phyloP scores from a whole-genome alignment of 2,113 vertebrate genomes.

The Aegypius monachus region DNA sequence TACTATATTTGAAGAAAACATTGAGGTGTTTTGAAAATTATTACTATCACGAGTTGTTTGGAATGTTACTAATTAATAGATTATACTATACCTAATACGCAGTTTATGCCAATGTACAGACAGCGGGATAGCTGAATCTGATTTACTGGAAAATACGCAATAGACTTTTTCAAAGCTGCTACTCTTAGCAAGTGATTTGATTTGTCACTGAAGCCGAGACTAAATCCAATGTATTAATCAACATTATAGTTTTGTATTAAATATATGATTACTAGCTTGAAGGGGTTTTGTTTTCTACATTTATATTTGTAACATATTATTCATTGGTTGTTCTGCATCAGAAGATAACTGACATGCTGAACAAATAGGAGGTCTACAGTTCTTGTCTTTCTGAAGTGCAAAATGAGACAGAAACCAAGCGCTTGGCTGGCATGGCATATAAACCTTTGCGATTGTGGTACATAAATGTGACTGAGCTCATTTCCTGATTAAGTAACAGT shows the following conservation, averaged over 20 bases:
- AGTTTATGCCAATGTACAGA: neutral
- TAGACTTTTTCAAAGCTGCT: neutral
- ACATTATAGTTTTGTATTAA: neutral
- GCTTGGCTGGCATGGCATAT: neutral
- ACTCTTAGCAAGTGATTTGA: neutral
- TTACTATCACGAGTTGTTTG: neutral
- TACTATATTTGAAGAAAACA: neutral
- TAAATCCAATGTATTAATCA: neutral
- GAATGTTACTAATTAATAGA: neutral
- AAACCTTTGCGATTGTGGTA: neutral
- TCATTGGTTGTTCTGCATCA: neutral
- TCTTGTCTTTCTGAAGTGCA: neutral
- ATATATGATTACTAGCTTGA: neutral
- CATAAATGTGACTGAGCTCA: neutral
- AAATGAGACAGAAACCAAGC: neutral
- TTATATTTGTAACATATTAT: neutral
- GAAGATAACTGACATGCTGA: neutral
- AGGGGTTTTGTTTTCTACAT: neutral
- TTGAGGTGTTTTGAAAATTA: neutral
- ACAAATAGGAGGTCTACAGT: neutral
- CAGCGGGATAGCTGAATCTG: neutral
- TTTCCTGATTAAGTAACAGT: neutral
- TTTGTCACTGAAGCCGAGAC: neutral
- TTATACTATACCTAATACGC: neutral
- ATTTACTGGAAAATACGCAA: neutral